Percentiles rank a stretch among this genome's conserved stretches.
Conservation (phyloP, 2,888 invertebrate genomes). For the Clostera curtula region DNA sequence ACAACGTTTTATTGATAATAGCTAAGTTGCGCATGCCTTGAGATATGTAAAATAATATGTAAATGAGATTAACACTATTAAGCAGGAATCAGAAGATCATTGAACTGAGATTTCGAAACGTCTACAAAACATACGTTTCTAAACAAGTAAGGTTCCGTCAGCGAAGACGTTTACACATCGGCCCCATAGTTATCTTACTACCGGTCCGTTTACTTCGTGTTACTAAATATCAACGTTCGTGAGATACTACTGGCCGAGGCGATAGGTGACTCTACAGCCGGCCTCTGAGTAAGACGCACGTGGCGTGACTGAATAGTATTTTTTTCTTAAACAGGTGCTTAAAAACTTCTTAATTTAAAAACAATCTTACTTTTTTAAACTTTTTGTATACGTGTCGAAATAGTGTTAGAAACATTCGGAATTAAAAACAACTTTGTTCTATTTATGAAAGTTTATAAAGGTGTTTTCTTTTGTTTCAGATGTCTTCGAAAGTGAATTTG, state of each 20-base stretch:
- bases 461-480: conserved; percentile 64
- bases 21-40: too few species aligned
- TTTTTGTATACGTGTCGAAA: too few species aligned
- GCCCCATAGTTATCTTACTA: conserved; percentile 39
- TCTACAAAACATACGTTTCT: conserved; percentile 21
- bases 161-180: conserved; percentile 49
- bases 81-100: conserved; percentile 25
- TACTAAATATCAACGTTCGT: conserved; percentile 54
- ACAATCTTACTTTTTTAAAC: conserved; percentile 4
- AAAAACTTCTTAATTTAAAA: conserved; percentile 11
- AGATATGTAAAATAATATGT: conserved; percentile 12
- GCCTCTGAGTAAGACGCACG: conserved; percentile 57
- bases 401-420: too few species aligned
- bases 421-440: conserved; percentile 7
- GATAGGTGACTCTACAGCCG: conserved; percentile 49
- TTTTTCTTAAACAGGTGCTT: conserved; percentile 36
- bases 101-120: conserved; percentile 25
- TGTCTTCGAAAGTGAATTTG: conserved; percentile 56
- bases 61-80: conserved; percentile 20
- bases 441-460: conserved; percentile 21
- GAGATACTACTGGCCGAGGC: conserved; percentile 41
- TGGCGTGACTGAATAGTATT: conserved; percentile 28
- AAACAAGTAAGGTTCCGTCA: conserved; percentile 25
- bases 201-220: conserved; percentile 44
- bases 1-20: too few species aligned